Evolutionary conservation across 2,888 invertebrate genomes (phyloP), one percentile per base, ranked within the genome.

Genomic region (Folsomia candida): DNA sequence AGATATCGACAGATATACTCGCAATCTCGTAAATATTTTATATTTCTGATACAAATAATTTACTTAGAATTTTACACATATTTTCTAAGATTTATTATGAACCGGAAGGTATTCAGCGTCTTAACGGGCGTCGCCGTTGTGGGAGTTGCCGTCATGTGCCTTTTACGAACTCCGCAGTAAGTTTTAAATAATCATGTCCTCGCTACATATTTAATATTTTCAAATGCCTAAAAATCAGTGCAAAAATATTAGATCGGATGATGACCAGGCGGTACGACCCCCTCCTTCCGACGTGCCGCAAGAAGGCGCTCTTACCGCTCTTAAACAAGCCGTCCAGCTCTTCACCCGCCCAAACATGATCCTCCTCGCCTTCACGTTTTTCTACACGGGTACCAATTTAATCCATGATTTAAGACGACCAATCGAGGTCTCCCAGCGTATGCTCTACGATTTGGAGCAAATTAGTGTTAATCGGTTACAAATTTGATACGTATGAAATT

Each of bases 21-120:
- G 96, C 26, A 88, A 87, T 61, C 83, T 91, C 1, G 91, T 97
- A n/a, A n/a, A n/a, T n/a, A n/a, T n/a, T n/a, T n/a, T n/a, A n/a
- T n/a, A n/a, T n/a, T n/a, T n/a, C n/a, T n/a, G n/a, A n/a, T n/a
- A n/a, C n/a, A n/a, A n/a, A n/a, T n/a, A n/a, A n/a, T n/a, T n/a
- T n/a, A n/a, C n/a, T n/a, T n/a, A n/a, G n/a, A n/a, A n/a, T n/a
- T n/a, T n/a, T n/a, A n/a, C n/a, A n/a, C n/a, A n/a, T n/a, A n/a
- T n/a, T n/a, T n/a, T n/a, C n/a, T n/a, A n/a, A n/a, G n/a, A n/a
- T n/a, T n/a, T n/a, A n/a, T n/a, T n/a, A n/a, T n/a, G n/a, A n/a
- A n/a, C n/a, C n/a, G n/a, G n/a, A n/a, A n/a, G n/a, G n/a, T 47
- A 1, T 95, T 94, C 83, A 89, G 89, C 67, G 93, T 91, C 0